These are phyloP conservation scores for Elaphurus davidianus DNA, from an alignment of 2,113 vertebrate species.

Conservation along the genomic window DNA sequence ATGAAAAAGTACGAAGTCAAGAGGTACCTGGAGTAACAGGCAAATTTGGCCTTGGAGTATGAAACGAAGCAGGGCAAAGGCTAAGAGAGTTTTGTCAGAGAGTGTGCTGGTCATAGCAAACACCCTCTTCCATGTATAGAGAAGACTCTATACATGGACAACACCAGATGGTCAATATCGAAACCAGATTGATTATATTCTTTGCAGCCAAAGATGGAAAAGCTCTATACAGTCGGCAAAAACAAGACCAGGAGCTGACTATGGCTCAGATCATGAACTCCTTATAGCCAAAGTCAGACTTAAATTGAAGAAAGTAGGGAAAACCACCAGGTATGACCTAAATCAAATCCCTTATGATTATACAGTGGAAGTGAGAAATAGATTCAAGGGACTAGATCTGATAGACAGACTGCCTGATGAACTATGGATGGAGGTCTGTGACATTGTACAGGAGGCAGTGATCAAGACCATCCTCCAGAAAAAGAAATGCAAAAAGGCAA, in stretches of 20 bases:
- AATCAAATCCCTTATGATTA: too few relatives aligned
- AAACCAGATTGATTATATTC: neutral
- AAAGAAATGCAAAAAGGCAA: too few relatives aligned
- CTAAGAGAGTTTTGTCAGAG: neutral
- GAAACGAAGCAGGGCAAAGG: neutral
- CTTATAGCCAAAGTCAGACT: neutral
- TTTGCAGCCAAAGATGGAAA: neutral
- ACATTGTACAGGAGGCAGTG: too few relatives aligned
- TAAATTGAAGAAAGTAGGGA: neutral
- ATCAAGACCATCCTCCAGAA: too few relatives aligned
- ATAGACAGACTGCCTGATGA: too few relatives aligned
- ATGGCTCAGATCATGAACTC: neutral
- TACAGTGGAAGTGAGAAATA: too few relatives aligned
- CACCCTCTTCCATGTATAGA: neutral
- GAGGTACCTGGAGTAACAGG: neutral
- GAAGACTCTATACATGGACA: neutral
- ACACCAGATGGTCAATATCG: neutral
- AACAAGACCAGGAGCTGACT: neutral
- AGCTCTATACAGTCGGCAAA: neutral
- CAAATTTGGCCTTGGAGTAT: neutral
- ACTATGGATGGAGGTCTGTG: too few relatives aligned
- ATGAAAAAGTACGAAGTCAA: neutral
- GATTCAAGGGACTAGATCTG: too few relatives aligned
- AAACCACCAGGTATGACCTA: neutral
- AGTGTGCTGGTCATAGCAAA: neutral